Conservation (phyloP, 2,888 invertebrate genomes). For the Pogonocherus hispidulus region DNA sequence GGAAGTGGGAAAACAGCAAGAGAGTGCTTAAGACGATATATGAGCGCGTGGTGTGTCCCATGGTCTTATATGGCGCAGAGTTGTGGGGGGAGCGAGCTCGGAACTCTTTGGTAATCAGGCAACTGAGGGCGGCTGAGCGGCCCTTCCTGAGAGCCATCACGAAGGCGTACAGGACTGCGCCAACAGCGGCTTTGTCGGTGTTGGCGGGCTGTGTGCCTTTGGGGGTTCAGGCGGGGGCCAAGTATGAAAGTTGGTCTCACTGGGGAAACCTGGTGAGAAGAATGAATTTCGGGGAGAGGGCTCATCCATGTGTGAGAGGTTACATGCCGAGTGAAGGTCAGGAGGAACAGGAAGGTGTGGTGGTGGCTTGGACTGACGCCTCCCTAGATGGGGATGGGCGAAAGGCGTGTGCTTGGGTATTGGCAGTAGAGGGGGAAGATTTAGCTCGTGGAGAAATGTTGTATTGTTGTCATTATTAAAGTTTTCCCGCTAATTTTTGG, state of each 20-base stretch:
- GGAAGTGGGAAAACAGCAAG: conserved; percentile 16
- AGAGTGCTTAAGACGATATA: conserved; percentile 1
- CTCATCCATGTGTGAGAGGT: too few species aligned
- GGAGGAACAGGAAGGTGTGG: neutral
- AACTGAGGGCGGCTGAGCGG: conserved; percentile 37
- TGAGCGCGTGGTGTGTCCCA: conserved; percentile 35
- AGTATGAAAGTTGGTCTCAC: neutral
- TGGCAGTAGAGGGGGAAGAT: too few species aligned
- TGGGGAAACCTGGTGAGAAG: too few species aligned
- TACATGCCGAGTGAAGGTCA: neutral
- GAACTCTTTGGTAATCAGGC: conserved; percentile 25
- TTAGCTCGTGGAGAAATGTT: neutral
- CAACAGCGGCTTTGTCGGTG: conserved; percentile 33
- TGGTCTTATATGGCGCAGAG: conserved; percentile 41
- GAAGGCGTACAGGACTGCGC: conserved; percentile 44
- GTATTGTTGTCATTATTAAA: too few species aligned
- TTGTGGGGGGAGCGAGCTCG: conserved; percentile 39
- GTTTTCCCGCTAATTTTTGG: neutral
- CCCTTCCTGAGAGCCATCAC: conserved; percentile 39
- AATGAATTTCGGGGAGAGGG: too few species aligned
- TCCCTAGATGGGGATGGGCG: too few species aligned
- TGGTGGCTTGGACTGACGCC: too few species aligned
- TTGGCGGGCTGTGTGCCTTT: conserved; percentile 35
- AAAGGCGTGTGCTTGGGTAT: too few species aligned
- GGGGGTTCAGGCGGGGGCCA: conserved; percentile 3